Conservation (phyloP, 2,888 invertebrate species). For the Coelogynopora nodosa region DNA sequence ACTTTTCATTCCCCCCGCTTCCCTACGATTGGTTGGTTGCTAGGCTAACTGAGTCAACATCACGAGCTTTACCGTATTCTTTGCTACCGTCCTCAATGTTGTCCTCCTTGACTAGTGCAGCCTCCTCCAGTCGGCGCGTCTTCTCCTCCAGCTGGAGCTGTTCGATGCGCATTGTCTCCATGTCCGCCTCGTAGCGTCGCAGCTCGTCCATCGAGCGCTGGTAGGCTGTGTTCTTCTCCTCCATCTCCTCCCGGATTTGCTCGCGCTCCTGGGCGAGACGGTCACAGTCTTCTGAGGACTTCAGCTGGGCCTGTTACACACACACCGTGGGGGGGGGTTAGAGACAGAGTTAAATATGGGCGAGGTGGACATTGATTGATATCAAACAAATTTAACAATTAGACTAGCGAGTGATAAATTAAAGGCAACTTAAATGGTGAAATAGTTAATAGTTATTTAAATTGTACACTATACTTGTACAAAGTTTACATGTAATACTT, state of each 20-base stretch:
- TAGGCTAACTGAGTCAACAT: not conserved
- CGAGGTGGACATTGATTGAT: too few relatives aligned
- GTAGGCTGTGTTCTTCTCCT: not conserved
- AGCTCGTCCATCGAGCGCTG: not conserved
- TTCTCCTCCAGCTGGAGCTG: slow-evolving; percentile 32
- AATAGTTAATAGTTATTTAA: too few relatives aligned
- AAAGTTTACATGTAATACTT: too few relatives aligned
- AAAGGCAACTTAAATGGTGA: too few relatives aligned
- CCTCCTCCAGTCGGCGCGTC: slow-evolving; percentile 36
- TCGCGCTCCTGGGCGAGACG: slow-evolving; percentile 3
- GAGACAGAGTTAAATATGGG: too few relatives aligned
- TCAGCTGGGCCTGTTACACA: not conserved
- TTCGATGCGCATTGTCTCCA: slow-evolving; percentile 31
- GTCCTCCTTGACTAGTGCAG: slow-evolving; percentile 33
- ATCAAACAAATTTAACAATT: too few relatives aligned
- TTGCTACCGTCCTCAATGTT: slow-evolving; percentile 31
- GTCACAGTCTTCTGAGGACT: not conserved
- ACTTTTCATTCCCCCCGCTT: too few relatives aligned
- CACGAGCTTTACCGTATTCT: not conserved
- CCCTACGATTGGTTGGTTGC: not conserved
- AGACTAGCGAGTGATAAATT: too few relatives aligned
- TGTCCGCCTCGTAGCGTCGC: slow-evolving; percentile 25
- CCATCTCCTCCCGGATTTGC: not conserved
- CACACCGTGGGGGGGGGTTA: too few relatives aligned
- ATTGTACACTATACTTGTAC: too few relatives aligned